Evolutionary conservation across 2,888 invertebrate genomes (phyloP).

Genomic region (Chironomus riparius): DNA sequence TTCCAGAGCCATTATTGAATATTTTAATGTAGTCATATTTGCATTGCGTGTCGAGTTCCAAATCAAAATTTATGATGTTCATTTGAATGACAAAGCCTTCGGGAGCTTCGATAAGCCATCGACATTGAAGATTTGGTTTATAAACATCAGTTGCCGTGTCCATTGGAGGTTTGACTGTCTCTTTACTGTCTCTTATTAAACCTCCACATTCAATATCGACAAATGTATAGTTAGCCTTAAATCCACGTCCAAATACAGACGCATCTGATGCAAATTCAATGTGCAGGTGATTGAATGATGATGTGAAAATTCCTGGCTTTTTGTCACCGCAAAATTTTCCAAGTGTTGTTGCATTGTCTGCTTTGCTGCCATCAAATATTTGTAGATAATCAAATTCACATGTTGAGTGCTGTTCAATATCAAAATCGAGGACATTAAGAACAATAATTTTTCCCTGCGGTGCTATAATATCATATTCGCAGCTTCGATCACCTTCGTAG

Average conservation of each 20-base stretch:
- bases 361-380: slow-evolving; percentile 59
- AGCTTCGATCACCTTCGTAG: slow-evolving; percentile 54
- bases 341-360: slow-evolving; percentile 50
- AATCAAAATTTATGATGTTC: slow-evolving; percentile 60
- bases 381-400: slow-evolving; percentile 46
- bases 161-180: slow-evolving; percentile 56
- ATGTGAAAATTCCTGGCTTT: slow-evolving; percentile 47
- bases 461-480: slow-evolving; percentile 59
- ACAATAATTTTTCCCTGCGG: slow-evolving; percentile 54
- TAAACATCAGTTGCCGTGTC: slow-evolving; percentile 38
- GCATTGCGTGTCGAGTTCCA: slow-evolving; percentile 52
- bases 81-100: slow-evolving; percentile 58
- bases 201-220: slow-evolving; percentile 64
- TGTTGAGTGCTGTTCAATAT: slow-evolving; percentile 46
- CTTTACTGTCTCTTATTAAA: slow-evolving; percentile 50
- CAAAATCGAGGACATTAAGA: slow-evolving; percentile 57
- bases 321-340: slow-evolving; percentile 59
- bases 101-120: slow-evolving; percentile 69
- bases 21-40: slow-evolving; percentile 60
- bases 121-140: slow-evolving; percentile 48
- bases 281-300: slow-evolving; percentile 63
- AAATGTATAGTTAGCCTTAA: slow-evolving; percentile 64
- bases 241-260: slow-evolving; percentile 54
- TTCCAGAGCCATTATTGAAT: slow-evolving; percentile 15
- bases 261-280: slow-evolving; percentile 56